phyloP scores from a whole-genome alignment of 1,140 invertebrate genomes.

The Drosophila takahashii region DNA sequence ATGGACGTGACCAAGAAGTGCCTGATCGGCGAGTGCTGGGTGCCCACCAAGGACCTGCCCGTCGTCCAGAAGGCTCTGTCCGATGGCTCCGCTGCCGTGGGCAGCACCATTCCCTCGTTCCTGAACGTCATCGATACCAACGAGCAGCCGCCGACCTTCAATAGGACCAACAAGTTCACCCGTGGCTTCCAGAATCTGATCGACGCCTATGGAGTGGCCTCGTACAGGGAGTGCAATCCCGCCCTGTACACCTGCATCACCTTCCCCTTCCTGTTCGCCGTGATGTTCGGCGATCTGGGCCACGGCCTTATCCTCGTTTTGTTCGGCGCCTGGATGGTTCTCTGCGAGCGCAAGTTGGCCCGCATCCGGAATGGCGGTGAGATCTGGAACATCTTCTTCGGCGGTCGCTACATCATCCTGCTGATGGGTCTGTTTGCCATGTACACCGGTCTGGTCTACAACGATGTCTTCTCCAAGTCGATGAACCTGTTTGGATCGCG shows the following conservation, averaged over 20 bases:
- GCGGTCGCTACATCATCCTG: conserved; percentile 98
- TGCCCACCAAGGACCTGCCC: conserved; percentile 93
- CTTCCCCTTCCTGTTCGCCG: conserved; percentile 91
- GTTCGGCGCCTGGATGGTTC: conserved; percentile 88
- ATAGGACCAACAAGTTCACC: conserved; percentile 98
- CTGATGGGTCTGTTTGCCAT: conserved; percentile 96
- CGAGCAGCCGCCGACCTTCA: conserved; percentile 97
- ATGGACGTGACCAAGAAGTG: conserved; percentile 97
- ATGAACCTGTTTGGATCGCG: conserved; percentile 96
- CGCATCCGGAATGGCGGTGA: conserved; percentile 87
- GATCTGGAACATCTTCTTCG: conserved; percentile 99
- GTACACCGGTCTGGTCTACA: conserved; percentile 97
- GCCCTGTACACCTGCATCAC: conserved; percentile 88
- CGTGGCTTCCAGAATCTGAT: conserved; percentile 98
- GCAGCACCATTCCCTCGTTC: conserved; percentile 97
- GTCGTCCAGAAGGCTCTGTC: conserved; percentile 96
- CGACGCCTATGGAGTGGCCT: conserved; percentile 97
- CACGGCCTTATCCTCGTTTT: conserved; percentile 89
- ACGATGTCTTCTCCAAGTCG: conserved; percentile 98
- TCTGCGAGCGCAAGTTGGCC: conserved; percentile 89
- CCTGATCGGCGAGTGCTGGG: conserved; percentile 99
- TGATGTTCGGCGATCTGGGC: conserved; percentile 92
- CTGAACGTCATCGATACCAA: conserved; percentile 96
- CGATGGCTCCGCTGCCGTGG: conserved; percentile 96
- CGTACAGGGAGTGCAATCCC: conserved; percentile 93